A percentile compares a stretch with the other conserved stretches of the same genome.
phyloP scores from a whole-genome alignment of 2,113 vertebrate species.

The Anoplopoma fimbria region DNA sequence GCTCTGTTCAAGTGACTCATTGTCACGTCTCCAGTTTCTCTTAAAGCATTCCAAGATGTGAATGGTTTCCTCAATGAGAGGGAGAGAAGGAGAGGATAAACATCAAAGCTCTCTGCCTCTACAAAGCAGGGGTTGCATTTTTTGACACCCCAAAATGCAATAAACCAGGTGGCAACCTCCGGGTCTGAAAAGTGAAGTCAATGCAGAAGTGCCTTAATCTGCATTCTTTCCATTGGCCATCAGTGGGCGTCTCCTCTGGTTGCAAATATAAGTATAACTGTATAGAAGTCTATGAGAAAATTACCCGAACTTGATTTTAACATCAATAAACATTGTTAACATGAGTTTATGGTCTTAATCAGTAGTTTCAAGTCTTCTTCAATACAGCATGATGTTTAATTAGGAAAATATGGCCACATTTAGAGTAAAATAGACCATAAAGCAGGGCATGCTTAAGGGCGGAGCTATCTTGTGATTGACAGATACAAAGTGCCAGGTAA shows the following conservation, averaged over 20 bases:
- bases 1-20: slow-evolving; percentile 33
- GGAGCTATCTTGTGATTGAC: neutral
- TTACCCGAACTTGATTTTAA: neutral
- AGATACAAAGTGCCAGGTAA: neutral
- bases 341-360: neutral
- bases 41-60: slow-evolving; percentile 39
- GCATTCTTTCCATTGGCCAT: neutral
- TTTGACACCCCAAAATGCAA: neutral
- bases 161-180: neutral
- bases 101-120: slow-evolving; percentile 38
- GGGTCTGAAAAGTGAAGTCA: neutral
- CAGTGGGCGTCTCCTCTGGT: neutral
- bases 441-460: neutral
- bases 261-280: neutral
- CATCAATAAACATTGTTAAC: neutral
- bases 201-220: neutral
- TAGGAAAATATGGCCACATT: no score
- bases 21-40: slow-evolving; percentile 46
- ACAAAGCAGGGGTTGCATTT: slow-evolving; percentile 13
- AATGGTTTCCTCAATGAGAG: slow-evolving; percentile 34
- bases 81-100: slow-evolving; percentile 26
- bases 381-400: no score
- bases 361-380: neutral
- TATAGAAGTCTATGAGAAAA: neutral
- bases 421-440: no score